Conservation (phyloP, 2,888 invertebrate species). For the Ophraella communa region DNA sequence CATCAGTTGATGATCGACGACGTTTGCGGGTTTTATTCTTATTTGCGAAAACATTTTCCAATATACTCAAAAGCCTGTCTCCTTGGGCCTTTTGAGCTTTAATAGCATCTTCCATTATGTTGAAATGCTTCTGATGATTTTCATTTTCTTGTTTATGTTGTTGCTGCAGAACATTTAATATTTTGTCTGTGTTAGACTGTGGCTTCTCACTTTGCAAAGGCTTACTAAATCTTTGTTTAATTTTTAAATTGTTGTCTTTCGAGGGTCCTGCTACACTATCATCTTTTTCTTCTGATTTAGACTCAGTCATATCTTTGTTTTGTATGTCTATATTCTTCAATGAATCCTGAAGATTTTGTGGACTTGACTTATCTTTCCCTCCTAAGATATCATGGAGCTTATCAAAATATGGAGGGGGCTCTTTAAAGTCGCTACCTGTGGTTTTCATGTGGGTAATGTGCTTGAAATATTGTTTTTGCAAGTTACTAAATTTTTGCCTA, state of each 20-base stretch:
- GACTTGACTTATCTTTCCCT: too few species aligned
- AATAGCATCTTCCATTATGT: background rate
- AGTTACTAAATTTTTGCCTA: background rate
- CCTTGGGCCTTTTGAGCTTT: background rate
- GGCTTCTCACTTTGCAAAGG: background rate
- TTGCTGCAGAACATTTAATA: background rate
- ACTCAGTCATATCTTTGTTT: too few species aligned
- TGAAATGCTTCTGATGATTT: background rate
- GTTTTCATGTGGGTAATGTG: background rate
- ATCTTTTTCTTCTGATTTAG: too few species aligned
- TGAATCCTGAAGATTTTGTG: too few species aligned
- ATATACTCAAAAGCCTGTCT: background rate
- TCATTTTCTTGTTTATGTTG: background rate
- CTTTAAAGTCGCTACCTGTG: background rate
- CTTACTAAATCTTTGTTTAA: background rate
- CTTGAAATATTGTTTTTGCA: background rate
- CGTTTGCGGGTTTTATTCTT: too few species aligned
- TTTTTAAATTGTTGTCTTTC: background rate
- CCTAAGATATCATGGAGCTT: too few species aligned
- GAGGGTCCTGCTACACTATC: too few species aligned
- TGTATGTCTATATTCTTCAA: too few species aligned
- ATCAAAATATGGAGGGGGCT: background rate
- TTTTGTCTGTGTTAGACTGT: background rate
- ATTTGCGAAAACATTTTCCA: too few species aligned
- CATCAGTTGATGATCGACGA: too few species aligned